phyloP scores from a whole-genome alignment of 2,113 vertebrate species.

The Alethe castanea region DNA sequence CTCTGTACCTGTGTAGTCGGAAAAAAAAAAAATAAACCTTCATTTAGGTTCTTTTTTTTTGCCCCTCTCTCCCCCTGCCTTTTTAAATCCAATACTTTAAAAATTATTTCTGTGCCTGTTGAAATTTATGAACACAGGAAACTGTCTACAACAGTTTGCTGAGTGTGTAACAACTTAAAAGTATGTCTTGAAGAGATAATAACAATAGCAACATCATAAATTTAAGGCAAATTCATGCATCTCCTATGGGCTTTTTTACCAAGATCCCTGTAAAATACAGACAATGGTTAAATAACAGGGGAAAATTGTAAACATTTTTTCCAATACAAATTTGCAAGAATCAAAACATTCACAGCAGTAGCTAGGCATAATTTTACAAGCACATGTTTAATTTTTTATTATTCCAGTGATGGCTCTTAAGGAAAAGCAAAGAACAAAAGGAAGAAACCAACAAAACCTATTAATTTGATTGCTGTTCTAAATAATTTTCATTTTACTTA shows the following conservation, averaged over 20 bases:
- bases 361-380: background rate
- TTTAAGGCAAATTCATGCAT: background rate
- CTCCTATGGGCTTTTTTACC: background rate
- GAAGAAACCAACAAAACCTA: background rate
- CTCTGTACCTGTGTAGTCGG: conserved; percentile 83
- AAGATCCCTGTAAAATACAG: background rate
- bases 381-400: background rate
- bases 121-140: background rate
- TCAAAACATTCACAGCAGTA: background rate
- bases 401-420: background rate
- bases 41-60: background rate
- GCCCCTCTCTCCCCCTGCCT: rapidly evolving
- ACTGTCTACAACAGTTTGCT: background rate
- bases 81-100: background rate
- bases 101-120: background rate
- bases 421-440: background rate
- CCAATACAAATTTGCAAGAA: background rate
- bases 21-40: background rate
- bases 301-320: background rate
- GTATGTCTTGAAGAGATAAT: background rate
- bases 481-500: background rate
- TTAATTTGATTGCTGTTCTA: background rate
- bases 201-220: background rate
- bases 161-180: background rate
- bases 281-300: background rate